phyloP scores from a whole-genome alignment of 2,797 vertebrate genomes.

The Knipowitschia caucasica region DNA sequence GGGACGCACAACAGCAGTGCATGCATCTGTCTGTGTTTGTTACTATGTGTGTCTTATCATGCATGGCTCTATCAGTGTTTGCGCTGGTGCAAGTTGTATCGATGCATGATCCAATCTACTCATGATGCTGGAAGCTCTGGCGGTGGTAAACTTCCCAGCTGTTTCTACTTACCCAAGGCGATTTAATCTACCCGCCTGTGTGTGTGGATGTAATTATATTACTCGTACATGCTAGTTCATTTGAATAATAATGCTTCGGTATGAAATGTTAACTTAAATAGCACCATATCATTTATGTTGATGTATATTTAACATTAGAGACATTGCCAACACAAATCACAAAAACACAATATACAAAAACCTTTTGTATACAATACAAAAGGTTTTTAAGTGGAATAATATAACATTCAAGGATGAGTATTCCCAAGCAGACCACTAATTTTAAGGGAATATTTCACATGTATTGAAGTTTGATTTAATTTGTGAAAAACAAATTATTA shows the following conservation, averaged over 20 bases:
- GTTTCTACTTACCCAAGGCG: slow-evolving; percentile 49
- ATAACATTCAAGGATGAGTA: too few species aligned
- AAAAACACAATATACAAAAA: too few species aligned
- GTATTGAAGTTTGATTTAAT: too few species aligned
- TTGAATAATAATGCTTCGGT: slow-evolving; percentile 52
- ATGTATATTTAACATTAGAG: slow-evolving; percentile 37
- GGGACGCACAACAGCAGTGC: slow-evolving; percentile 35
- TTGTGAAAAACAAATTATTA: too few species aligned
- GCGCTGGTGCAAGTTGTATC: slow-evolving; percentile 17
- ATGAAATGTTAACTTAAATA: slow-evolving; percentile 47
- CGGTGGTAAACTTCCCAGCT: slow-evolving; percentile 57
- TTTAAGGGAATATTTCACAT: too few species aligned
- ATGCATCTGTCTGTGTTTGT: slow-evolving; percentile 31
- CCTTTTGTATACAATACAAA: too few species aligned
- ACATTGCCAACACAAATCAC: too few species aligned
- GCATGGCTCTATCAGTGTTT: slow-evolving; percentile 12
- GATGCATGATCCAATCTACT: slow-evolving; percentile 53
- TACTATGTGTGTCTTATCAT: slow-evolving; percentile 21
- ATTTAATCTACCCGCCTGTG: slow-evolving; percentile 49
- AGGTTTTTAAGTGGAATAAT: too few species aligned
- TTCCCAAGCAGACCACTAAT: too few species aligned
- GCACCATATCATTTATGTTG: slow-evolving; percentile 52
- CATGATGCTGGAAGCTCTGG: slow-evolving; percentile 46
- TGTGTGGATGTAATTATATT: slow-evolving; percentile 63
- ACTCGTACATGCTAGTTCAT: slow-evolving; percentile 53